phyloP scores from a whole-genome alignment of 2,888 invertebrate genomes.

The Elgonia sp. region DNA sequence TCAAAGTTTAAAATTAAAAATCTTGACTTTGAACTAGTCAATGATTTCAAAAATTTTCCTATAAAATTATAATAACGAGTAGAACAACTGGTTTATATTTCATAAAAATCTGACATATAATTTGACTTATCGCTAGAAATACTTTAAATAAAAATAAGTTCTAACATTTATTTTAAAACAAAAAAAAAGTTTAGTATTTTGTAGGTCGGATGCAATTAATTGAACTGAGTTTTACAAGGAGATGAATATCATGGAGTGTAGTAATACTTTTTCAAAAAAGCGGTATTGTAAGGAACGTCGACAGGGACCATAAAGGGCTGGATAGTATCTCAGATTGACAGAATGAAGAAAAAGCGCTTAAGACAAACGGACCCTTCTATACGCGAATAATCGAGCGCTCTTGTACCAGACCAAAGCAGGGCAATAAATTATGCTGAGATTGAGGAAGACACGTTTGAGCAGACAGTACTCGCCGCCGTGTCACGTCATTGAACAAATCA shows the following conservation, averaged over 20 bases:
- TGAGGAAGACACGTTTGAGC: constrained; percentile 62
- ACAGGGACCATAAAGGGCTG: constrained; percentile 47
- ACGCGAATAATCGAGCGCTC: constrained; percentile 61
- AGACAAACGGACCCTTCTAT: constrained; percentile 59
- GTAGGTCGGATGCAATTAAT: background rate
- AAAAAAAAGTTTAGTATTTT: background rate
- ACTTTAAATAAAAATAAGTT: no score
- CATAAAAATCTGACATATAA: no score
- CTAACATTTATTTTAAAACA: no score
- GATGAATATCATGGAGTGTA: constrained; percentile 39
- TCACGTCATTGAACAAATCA: constrained; percentile 46
- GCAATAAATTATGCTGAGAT: constrained; percentile 63
- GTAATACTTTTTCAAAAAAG: constrained; percentile 39
- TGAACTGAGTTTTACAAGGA: constrained; percentile 5
- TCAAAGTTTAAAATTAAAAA: no score
- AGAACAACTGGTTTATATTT: no score
- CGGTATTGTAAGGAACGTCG: constrained; percentile 53
- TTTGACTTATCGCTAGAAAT: no score
- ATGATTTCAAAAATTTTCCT: no score
- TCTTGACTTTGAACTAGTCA: no score
- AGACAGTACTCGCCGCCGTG: constrained; percentile 57
- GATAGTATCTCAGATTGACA: constrained; percentile 61
- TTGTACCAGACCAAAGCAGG: constrained; percentile 39
- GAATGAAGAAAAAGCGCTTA: constrained; percentile 54
- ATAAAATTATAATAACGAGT: no score